Percentiles rank a stretch among this genome's conserved stretches.
phyloP scores from a whole-genome alignment of 2,797 vertebrate species.

The Acrocephalus scirpaceus region DNA sequence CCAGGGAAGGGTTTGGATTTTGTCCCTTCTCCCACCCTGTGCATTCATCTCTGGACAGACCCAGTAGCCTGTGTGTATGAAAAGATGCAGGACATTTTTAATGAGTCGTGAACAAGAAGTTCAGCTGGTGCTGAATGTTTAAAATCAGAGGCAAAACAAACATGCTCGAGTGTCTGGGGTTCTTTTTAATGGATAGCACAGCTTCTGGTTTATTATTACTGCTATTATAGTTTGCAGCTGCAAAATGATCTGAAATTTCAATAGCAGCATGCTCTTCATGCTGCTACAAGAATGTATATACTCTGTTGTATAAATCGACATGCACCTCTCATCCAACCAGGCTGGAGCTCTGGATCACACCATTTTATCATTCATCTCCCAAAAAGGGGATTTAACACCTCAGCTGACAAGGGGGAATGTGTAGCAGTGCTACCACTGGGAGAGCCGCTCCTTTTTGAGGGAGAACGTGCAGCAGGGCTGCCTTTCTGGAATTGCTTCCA shows the following conservation, averaged over 20 bases:
- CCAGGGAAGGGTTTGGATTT: accelerated
- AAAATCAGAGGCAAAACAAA: slow-evolving; percentile 63
- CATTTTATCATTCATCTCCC: slow-evolving; percentile 32
- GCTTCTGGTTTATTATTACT: slow-evolving; percentile 70
- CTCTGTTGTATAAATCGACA: background rate
- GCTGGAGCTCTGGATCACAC: slow-evolving; percentile 52
- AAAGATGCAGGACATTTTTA: slow-evolving; percentile 44
- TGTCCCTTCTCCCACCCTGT: background rate
- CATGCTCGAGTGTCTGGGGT: slow-evolving; percentile 46
- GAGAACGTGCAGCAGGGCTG: background rate
- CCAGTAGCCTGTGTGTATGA: background rate
- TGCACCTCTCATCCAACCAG: slow-evolving; percentile 52
- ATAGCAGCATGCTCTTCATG: slow-evolving; percentile 63
- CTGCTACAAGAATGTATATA: slow-evolving; percentile 43
- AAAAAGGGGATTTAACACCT: slow-evolving; percentile 39
- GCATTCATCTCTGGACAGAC: background rate
- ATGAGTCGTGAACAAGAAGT: slow-evolving; percentile 42
- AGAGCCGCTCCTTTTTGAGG: background rate
- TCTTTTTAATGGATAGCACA: slow-evolving; percentile 68
- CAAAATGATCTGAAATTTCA: slow-evolving; percentile 67
- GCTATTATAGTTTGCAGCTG: slow-evolving; percentile 71
- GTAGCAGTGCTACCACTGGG: background rate
- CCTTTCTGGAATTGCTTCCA: slow-evolving; percentile 37
- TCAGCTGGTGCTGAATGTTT: slow-evolving; percentile 64
- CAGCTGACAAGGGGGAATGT: background rate